Percentiles rank a stretch among this genome's conserved stretches.
phyloP scores from a whole-genome alignment of 1,140 invertebrate species.

The Cydia splendana region DNA sequence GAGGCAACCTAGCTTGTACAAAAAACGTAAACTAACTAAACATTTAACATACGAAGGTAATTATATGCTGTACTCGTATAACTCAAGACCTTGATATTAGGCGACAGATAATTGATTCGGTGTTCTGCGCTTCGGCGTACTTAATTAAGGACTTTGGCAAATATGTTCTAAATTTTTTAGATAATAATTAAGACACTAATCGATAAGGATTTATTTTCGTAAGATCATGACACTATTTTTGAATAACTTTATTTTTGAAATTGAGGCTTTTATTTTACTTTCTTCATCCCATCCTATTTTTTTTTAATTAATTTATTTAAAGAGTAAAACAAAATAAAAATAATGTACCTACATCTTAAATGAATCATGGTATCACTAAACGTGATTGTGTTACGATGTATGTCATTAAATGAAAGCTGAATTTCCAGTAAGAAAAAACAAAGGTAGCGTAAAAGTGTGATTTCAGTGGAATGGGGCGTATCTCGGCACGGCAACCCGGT shows the following conservation, averaged over 20 bases:
- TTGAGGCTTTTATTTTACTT: neutral
- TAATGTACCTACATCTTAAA: neutral
- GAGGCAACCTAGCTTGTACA: neutral
- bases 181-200: conserved; percentile 15
- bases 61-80: neutral
- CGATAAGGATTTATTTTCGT: neutral
- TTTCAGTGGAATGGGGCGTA: conserved; percentile 63
- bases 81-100: neutral
- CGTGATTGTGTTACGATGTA: neutral
- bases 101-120: neutral
- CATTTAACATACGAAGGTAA: neutral
- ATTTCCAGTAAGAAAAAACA: conserved; percentile 10
- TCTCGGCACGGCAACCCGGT: conserved; percentile 65
- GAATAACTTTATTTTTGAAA: neutral
- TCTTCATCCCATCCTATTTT: neutral
- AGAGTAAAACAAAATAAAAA: neutral
- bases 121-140: neutral
- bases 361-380: conserved; percentile 5
- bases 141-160: neutral
- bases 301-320: neutral
- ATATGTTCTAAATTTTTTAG: neutral
- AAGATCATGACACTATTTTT: conserved; percentile 25
- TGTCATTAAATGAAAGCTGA: neutral
- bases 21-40: neutral
- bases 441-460: conserved; percentile 41